Conservation (phyloP, 2,797 vertebrate genomes). For the Danio jaintianensis region DNA sequence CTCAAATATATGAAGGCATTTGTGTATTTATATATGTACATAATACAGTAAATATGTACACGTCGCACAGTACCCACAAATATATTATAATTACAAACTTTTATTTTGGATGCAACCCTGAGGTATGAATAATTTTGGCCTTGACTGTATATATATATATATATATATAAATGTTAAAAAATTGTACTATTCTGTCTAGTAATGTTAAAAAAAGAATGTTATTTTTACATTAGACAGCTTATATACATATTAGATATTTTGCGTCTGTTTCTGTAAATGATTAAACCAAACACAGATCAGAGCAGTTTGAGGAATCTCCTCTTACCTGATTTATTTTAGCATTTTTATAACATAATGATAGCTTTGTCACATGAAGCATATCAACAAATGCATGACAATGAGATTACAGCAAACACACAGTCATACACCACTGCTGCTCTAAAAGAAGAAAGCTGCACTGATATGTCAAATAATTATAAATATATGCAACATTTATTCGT, state of each 20-base stretch:
- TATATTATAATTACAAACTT: too few species aligned
- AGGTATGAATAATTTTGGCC: too few species aligned
- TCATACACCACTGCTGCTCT: neutral
- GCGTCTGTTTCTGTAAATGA: neutral
- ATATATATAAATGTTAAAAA: too few species aligned
- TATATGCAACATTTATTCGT: neutral
- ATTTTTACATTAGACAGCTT: too few species aligned
- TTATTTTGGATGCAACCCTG: too few species aligned
- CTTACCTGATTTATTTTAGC: neutral
- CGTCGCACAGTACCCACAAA: too few species aligned
- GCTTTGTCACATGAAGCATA: neutral
- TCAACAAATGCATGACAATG: neutral
- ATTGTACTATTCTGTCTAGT: too few species aligned
- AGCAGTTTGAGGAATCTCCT: neutral
- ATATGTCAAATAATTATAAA: neutral
- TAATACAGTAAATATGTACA: too few species aligned
- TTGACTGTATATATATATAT: too few species aligned
- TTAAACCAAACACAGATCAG: neutral
- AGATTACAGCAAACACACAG: neutral
- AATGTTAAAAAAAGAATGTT: too few species aligned
- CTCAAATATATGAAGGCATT: too few species aligned
- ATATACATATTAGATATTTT: neutral
- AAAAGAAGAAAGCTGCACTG: neutral
- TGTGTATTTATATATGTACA: too few species aligned
- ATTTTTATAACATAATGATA: constrained; percentile 1